Percentiles rank a stretch among this genome's conserved stretches.
Evolutionary conservation across 2,888 invertebrate species (phyloP).

Genomic region (Azorinus chamasolen): DNA sequence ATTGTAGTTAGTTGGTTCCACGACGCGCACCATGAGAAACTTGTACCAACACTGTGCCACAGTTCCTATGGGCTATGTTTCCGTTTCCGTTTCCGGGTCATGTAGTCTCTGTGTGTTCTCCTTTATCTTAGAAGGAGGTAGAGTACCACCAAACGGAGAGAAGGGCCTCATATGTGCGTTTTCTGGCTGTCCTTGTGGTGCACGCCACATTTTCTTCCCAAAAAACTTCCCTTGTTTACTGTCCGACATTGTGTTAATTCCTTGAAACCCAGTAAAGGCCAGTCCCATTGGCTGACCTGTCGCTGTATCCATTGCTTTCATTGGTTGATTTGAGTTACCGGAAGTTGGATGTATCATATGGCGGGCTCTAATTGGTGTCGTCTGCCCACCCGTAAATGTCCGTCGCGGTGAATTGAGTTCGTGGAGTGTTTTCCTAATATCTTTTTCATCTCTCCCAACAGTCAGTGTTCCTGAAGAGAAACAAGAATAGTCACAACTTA

Average conservation of each 20-base stretch:
- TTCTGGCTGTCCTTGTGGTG: constrained; percentile 67
- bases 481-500: no score
- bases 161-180: constrained; percentile 68
- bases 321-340: constrained; percentile 40
- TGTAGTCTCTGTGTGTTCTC: constrained; percentile 43
- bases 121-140: constrained; percentile 69
- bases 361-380: constrained; percentile 67
- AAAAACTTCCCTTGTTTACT: constrained; percentile 25
- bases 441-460: constrained; percentile 58
- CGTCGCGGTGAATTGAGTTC: constrained; percentile 61
- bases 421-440: constrained; percentile 66
- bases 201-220: constrained; percentile 73
- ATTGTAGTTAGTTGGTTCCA: no score
- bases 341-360: constrained; percentile 56
- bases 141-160: constrained; percentile 73
- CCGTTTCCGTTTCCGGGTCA: no score
- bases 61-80: no score
- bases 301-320: constrained; percentile 26
- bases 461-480: constrained; percentile 13
- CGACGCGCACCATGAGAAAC: no score
- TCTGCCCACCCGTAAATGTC: constrained; percentile 51
- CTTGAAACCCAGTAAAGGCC: constrained; percentile 16
- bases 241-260: not conserved
- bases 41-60: no score
- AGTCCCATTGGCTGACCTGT: constrained; percentile 41